Percentiles rank a stretch among this genome's conserved stretches.
Evolutionary conservation across 2,113 vertebrate genomes (phyloP).

Genomic region (Opisthocomus hoazin): DNA sequence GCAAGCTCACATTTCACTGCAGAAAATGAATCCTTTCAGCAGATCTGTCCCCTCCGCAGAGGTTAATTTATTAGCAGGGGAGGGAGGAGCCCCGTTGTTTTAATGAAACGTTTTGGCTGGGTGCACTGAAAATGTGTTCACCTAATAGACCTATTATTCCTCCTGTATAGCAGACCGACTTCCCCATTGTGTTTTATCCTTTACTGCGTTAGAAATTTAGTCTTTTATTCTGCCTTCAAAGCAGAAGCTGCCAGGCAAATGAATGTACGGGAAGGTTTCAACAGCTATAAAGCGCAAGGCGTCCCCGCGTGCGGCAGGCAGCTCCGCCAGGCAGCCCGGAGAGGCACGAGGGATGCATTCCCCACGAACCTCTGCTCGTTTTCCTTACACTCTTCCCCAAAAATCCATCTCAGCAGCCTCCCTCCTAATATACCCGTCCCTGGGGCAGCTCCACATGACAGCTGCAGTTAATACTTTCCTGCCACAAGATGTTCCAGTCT

Average conservation of each 20-base stretch:
- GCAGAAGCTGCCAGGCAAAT: background rate
- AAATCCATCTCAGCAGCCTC: background rate
- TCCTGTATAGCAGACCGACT: background rate
- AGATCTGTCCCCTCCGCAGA: background rate
- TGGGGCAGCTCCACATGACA: background rate
- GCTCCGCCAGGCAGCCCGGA: background rate
- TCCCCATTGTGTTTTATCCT: background rate
- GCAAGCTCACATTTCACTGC: accelerated
- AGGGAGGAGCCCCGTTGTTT: background rate
- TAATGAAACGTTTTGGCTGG: slow-evolving; percentile 20
- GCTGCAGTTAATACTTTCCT: background rate
- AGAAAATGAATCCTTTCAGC: background rate
- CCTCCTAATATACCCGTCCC: background rate
- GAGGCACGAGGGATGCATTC: background rate
- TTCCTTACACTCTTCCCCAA: background rate
- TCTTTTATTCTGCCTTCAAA: background rate
- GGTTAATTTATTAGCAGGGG: background rate
- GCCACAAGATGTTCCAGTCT: background rate
- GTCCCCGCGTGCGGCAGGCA: background rate
- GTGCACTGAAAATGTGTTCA: background rate
- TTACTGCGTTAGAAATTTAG: background rate
- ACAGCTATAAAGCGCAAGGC: background rate
- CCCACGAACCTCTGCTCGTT: background rate
- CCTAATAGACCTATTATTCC: background rate
- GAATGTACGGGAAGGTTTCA: background rate